Evolutionary conservation across 2,113 vertebrate species (phyloP).

Genomic region (Physeter macrocephalus): DNA sequence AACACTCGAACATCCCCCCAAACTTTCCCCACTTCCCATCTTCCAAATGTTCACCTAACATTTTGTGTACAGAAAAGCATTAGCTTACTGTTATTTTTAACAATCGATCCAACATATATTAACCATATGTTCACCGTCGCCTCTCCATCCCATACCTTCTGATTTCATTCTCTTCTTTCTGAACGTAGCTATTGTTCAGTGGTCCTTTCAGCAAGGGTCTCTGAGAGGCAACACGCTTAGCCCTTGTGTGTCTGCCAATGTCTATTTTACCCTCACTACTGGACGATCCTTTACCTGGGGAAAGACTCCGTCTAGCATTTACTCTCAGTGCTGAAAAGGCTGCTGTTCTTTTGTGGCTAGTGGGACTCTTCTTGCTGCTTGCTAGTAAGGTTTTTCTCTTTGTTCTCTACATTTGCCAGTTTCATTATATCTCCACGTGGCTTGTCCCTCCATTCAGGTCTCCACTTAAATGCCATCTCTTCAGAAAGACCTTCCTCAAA

Average conservation of each 20-base stretch:
- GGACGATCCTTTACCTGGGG: neutral
- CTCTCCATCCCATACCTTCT: neutral
- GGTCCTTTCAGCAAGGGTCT: neutral
- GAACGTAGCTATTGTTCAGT: rapidly evolving
- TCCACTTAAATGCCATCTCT: neutral
- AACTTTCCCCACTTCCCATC: neutral
- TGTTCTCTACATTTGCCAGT: neutral
- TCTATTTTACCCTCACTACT: neutral
- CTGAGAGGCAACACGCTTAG: too few relatives aligned
- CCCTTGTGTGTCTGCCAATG: neutral
- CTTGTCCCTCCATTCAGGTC: neutral
- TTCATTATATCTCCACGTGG: neutral
- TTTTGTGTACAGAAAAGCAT: neutral
- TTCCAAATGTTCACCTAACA: neutral
- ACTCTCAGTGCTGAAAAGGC: neutral
- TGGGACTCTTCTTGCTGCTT: neutral
- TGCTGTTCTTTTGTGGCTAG: neutral
- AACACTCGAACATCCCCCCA: neutral
- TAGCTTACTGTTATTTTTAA: neutral
- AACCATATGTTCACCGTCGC: neutral
- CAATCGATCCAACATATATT: neutral
- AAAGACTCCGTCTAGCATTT: neutral
- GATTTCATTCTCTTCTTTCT: neutral
- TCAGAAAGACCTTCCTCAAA: neutral
- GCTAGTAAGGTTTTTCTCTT: neutral